Conservation (phyloP, 2,113 vertebrate genomes). For the Amblyopsis rosae region DNA sequence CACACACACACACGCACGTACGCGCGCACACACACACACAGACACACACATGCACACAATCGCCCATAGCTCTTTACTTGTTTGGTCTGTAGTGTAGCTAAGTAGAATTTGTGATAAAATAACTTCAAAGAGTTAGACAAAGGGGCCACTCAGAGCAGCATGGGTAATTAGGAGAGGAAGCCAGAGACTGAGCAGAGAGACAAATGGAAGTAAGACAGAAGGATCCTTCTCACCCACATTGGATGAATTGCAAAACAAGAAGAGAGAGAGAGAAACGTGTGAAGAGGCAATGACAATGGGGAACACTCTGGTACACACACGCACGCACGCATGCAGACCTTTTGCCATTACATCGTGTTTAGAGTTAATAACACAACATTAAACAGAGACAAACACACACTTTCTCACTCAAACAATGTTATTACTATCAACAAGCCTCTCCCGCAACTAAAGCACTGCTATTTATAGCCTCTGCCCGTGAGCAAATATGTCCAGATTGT, state of each 20-base stretch:
- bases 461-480: slow-evolving; percentile 55
- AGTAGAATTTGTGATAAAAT: slow-evolving; percentile 67
- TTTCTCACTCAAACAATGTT: not conserved
- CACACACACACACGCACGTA: slow-evolving; percentile 7
- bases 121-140: slow-evolving; percentile 68
- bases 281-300: not conserved
- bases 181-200: slow-evolving; percentile 26
- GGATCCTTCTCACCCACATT: slow-evolving; percentile 55
- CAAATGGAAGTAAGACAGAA: slow-evolving; percentile 53
- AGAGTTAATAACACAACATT: not conserved
- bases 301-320: slow-evolving; percentile 15
- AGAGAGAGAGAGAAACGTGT: too few relatives aligned
- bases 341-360: slow-evolving; percentile 24
- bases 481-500: slow-evolving; percentile 34
- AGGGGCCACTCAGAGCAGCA: slow-evolving; percentile 58
- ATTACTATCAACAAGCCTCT: slow-evolving; percentile 7
- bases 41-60: slow-evolving; percentile 1
- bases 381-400: not conserved
- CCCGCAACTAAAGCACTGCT: slow-evolving; percentile 53
- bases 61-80: slow-evolving; percentile 40
- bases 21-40: slow-evolving; percentile 3
- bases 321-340: slow-evolving; percentile 17
- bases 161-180: slow-evolving; percentile 65
- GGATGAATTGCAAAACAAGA: slow-evolving; percentile 37
- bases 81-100: slow-evolving; percentile 64